Evolutionary conservation across 2,113 vertebrate species (phyloP).

Genomic region (Tyrannus savana): DNA sequence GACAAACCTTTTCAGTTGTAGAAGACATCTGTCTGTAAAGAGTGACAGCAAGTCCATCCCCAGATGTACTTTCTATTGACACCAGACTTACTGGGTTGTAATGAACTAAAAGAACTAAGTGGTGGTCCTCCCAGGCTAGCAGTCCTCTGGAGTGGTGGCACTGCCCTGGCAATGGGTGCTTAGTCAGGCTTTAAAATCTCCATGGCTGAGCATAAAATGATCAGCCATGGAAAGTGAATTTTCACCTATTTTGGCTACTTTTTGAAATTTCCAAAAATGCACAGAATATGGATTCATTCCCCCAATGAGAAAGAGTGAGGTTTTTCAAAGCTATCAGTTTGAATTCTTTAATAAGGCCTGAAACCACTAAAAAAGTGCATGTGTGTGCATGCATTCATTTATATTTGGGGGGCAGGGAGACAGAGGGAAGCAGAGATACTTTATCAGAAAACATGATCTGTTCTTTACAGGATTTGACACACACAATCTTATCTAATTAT

Average conservation of each 20-base stretch:
- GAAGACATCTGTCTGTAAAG: background rate
- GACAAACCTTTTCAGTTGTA: background rate
- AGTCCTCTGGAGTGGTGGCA: slow-evolving; percentile 34
- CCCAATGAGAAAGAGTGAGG: background rate
- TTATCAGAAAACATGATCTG: background rate
- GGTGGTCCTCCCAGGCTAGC: background rate
- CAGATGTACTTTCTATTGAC: slow-evolving; percentile 28
- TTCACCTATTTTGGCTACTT: slow-evolving; percentile 10
- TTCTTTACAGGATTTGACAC: background rate
- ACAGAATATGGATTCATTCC: background rate
- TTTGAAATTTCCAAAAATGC: background rate
- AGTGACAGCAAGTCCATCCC: background rate
- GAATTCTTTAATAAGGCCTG: background rate
- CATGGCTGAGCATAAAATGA: background rate
- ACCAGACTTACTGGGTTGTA: slow-evolving; percentile 39
- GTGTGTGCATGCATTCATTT: background rate
- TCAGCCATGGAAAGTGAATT: background rate
- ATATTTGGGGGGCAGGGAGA: background rate
- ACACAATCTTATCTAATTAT: slow-evolving; percentile 31
- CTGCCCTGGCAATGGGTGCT: background rate
- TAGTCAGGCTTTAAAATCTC: background rate
- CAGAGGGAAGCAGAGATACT: background rate
- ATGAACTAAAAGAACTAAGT: slow-evolving; percentile 41
- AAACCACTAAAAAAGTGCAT: background rate
- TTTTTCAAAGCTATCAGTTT: background rate